phyloP scores from a whole-genome alignment of 2,888 invertebrate genomes.

The Argynnis bischoffii region DNA sequence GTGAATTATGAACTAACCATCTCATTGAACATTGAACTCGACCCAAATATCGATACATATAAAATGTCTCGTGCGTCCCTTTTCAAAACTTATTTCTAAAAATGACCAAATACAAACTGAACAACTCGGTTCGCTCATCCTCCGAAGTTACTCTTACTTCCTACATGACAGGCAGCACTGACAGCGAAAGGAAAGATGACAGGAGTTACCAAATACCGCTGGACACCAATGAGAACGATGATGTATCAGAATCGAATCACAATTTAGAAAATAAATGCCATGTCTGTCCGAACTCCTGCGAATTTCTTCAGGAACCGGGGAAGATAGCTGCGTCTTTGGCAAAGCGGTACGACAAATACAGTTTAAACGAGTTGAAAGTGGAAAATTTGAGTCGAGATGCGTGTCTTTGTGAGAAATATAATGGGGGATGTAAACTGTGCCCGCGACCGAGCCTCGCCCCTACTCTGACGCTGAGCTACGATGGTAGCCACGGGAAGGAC shows the following conservation, averaged over 20 bases:
- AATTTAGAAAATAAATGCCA: slow-evolving; percentile 59
- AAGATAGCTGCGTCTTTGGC: slow-evolving; percentile 60
- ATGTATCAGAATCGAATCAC: slow-evolving; percentile 55
- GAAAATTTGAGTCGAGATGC: slow-evolving; percentile 64
- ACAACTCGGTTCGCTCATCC: slow-evolving; percentile 65
- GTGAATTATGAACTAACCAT: slow-evolving; percentile 12
- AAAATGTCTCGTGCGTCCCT: slow-evolving; percentile 69
- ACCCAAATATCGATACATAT: slow-evolving; percentile 19
- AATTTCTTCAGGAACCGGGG: slow-evolving; percentile 57
- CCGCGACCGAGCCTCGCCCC: slow-evolving; percentile 60
- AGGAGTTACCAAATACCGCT: slow-evolving; percentile 52
- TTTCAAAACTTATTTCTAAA: slow-evolving; percentile 68
- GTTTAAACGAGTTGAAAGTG: slow-evolving; percentile 70
- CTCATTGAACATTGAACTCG: slow-evolving; percentile 2
- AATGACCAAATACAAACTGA: slow-evolving; percentile 83
- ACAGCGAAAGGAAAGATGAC: slow-evolving; percentile 49
- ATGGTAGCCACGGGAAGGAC: slow-evolving; percentile 59
- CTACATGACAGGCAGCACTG: slow-evolving; percentile 65
- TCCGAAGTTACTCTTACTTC: slow-evolving; percentile 75
- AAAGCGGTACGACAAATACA: slow-evolving; percentile 63
- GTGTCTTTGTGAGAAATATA: slow-evolving; percentile 74
- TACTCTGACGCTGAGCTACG: slow-evolving; percentile 52
- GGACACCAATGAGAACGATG: slow-evolving; percentile 65
- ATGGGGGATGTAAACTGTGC: slow-evolving; percentile 75
- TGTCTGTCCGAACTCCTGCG: slow-evolving; percentile 63